Evolutionary conservation across 2,797 vertebrate genomes (phyloP).

Genomic region (Gymnothorax javanicus): DNA sequence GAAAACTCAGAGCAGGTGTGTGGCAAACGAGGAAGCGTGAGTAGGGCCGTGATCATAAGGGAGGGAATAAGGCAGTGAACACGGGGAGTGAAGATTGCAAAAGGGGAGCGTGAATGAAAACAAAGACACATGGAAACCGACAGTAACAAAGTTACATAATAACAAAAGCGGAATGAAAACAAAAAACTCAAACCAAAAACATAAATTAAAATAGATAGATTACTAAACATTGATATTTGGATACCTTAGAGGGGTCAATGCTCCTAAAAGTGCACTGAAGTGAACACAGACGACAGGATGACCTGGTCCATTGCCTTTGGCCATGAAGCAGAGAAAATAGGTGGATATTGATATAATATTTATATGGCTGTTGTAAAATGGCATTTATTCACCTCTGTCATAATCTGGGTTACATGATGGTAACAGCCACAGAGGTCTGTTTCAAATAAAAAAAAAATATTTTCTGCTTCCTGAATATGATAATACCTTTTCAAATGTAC

Average conservation of each 20-base stretch:
- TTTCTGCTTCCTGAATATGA: neutral
- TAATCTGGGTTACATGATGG: neutral
- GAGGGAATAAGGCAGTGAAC: too few relatives aligned
- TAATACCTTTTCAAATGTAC: neutral
- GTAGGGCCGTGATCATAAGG: too few relatives aligned
- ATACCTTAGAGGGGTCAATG: neutral
- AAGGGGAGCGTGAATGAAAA: too few relatives aligned
- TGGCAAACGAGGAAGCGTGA: too few relatives aligned
- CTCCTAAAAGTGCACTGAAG: neutral
- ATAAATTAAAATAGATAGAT: too few relatives aligned
- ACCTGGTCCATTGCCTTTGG: neutral
- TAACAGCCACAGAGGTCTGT: neutral
- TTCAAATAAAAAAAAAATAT: neutral
- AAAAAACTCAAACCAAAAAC: too few relatives aligned
- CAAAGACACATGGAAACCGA: too few relatives aligned
- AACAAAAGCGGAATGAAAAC: too few relatives aligned
- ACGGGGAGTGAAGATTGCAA: too few relatives aligned
- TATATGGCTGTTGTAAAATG: neutral
- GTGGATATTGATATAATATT: neutral
- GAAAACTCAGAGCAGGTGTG: too few relatives aligned
- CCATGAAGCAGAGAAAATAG: neutral
- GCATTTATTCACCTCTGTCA: neutral
- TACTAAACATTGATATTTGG: neutral
- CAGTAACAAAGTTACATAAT: too few relatives aligned
- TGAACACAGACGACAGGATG: neutral